These are phyloP conservation scores for Epinephelus moara DNA, from an alignment of 2,113 vertebrate species.

Conservation along the genomic window DNA sequence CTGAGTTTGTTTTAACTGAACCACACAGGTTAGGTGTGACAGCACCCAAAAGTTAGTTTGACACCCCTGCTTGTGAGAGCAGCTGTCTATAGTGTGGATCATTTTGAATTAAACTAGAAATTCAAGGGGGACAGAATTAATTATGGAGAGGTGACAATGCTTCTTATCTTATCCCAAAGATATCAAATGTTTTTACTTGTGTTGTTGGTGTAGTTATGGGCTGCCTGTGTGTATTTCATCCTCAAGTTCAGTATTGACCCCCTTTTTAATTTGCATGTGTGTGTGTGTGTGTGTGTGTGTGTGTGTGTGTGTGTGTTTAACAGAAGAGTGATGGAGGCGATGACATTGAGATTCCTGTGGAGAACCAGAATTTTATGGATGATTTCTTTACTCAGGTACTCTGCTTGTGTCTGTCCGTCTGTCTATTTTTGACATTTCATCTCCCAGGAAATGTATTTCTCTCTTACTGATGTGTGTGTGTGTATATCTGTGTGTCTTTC, in stretches of 20 bases:
- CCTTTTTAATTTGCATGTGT: background rate
- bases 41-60: too few relatives aligned
- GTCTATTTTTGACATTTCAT: background rate
- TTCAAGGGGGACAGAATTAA: too few relatives aligned
- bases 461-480: background rate
- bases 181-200: too few relatives aligned
- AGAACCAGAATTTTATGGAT: conserved; percentile 94
- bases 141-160: too few relatives aligned
- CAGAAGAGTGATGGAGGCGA: conserved; percentile 90
- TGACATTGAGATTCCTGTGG: conserved; percentile 90
- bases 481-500: conserved; percentile 1
- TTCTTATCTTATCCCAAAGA: too few relatives aligned
- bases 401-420: background rate
- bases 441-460: background rate
- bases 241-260: background rate
- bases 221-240: background rate
- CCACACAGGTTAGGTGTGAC: too few relatives aligned
- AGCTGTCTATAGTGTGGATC: too few relatives aligned
- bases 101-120: too few relatives aligned
- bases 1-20: too few relatives aligned
- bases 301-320: conserved; percentile 8
- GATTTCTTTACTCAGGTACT: conserved; percentile 94
- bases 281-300: conserved; percentile 9
- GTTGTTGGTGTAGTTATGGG: background rate
- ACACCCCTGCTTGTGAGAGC: too few relatives aligned